These are phyloP conservation scores for Dermolepida albohirtum DNA, from an alignment of 2,888 invertebrate species.

Conservation along the genomic window DNA sequence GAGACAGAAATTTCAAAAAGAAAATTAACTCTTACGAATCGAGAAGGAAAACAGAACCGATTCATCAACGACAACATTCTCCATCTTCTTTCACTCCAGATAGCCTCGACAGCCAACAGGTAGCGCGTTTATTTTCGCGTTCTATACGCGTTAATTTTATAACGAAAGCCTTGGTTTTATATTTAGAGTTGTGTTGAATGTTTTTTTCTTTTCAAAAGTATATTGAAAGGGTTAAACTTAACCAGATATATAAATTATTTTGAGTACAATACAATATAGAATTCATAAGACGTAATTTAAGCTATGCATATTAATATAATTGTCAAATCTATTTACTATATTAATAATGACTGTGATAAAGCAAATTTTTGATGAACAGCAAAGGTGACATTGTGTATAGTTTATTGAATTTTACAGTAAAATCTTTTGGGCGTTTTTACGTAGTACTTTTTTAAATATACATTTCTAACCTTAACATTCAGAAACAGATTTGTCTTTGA, in stretches of 20 bases:
- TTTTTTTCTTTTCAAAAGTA: constrained; percentile 12
- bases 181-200: constrained; percentile 36
- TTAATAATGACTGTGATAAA: constrained; percentile 10
- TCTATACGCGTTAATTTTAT: constrained; percentile 37
- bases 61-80: constrained; percentile 53
- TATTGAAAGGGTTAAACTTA: constrained; percentile 30
- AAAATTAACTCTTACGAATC: constrained; percentile 47
- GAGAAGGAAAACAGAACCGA: constrained; percentile 56
- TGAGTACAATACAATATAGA: constrained; percentile 9
- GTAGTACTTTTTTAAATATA: no score
- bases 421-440: no score
- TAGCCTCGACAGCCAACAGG: constrained; percentile 59
- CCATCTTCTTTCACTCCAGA: constrained; percentile 59
- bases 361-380: constrained; percentile 9
- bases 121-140: constrained; percentile 45
- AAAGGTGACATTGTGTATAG: constrained; percentile 20
- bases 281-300: constrained; percentile 3
- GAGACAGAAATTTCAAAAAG: constrained; percentile 48
- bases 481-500: no score
- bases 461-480: no score
- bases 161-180: constrained; percentile 42
- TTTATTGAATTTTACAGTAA: background rate
- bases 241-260: constrained; percentile 23
- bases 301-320: background rate
- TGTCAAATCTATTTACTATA: constrained; percentile 15